Conservation (phyloP, 1,140 invertebrate genomes). For the Coptotermes formosanus region DNA sequence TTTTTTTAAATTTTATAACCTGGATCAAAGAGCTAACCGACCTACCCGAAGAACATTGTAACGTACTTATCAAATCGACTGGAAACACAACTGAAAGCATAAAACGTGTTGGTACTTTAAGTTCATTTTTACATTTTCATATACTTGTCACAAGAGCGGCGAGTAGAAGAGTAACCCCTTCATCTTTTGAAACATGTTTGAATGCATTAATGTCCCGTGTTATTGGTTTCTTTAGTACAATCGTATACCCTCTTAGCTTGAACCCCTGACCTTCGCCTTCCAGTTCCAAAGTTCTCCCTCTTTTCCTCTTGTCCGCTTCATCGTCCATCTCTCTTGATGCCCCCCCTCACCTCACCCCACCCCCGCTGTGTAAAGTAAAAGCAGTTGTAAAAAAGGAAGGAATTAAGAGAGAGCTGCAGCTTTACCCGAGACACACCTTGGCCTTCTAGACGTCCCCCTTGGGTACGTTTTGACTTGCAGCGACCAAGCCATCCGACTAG, state of each 20-base stretch:
- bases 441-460: conserved; percentile 23
- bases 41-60: no score
- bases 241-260: neutral
- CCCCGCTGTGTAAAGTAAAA: neutral
- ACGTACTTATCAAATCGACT: no score
- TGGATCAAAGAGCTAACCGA: no score
- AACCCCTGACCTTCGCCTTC: conserved; percentile 7
- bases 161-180: no score
- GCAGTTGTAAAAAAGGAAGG: conserved; percentile 4
- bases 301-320: neutral
- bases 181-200: neutral
- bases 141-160: no score
- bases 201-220: neutral
- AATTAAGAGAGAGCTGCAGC: neutral
- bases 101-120: no score
- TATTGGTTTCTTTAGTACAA: conserved; percentile 15
- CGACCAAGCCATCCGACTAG: neutral
- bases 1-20: no score
- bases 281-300: neutral
- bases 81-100: no score
- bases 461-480: conserved; percentile 26
- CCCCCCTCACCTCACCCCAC: no score
- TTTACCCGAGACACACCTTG: conserved; percentile 23
- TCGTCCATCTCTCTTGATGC: neutral
- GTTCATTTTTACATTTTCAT: no score